phyloP scores from a whole-genome alignment of 2,888 invertebrate genomes.

The Cheilosia vernalis region DNA sequence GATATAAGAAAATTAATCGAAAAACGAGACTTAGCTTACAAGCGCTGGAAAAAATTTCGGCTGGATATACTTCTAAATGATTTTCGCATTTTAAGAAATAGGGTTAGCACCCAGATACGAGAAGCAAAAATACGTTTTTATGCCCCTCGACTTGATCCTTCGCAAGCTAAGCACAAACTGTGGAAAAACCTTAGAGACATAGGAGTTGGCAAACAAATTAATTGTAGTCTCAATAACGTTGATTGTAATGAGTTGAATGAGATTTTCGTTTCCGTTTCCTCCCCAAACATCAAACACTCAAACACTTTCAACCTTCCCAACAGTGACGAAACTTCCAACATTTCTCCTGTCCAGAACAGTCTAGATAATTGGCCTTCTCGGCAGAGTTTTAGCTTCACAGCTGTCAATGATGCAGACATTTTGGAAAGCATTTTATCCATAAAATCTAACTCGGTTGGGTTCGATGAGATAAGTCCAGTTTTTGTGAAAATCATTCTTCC shows the following conservation, averaged over 20 bases:
- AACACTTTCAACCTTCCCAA: no score
- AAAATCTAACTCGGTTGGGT: background rate
- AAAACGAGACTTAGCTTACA: no score
- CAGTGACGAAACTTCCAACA: no score
- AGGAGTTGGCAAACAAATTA: background rate
- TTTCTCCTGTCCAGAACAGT: no score
- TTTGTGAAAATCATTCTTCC: conserved; percentile 9
- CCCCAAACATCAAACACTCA: no score
- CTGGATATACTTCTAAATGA: no score
- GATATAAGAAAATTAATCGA: no score
- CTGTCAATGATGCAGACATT: background rate
- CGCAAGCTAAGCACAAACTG: background rate
- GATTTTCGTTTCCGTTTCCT: background rate
- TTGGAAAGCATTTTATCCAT: conserved; percentile 3
- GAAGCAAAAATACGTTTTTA: conserved; percentile 4
- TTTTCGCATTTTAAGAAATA: background rate
- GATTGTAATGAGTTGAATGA: background rate
- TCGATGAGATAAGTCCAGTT: conserved; percentile 9
- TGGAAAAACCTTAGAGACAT: conserved; percentile 1
- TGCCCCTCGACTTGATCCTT: conserved; percentile 1
- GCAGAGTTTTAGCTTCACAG: background rate
- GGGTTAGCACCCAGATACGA: background rate
- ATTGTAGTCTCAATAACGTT: background rate
- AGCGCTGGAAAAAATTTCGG: no score
- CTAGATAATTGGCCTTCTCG: background rate